These are phyloP conservation scores for Crypturellus undulatus DNA, from an alignment of 2,113 vertebrate genomes.

Conservation along the genomic window DNA sequence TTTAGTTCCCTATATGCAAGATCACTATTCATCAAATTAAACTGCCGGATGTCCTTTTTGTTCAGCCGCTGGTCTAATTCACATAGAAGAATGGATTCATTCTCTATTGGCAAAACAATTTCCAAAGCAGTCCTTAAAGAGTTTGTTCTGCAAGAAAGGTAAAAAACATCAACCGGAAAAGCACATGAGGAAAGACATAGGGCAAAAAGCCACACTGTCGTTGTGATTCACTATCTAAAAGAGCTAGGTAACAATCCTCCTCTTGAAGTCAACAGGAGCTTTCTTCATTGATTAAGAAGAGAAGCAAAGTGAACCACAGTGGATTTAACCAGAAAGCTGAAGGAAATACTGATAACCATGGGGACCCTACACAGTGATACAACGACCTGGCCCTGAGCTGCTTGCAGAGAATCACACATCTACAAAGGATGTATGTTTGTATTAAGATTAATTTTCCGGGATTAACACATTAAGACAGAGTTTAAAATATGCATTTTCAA, in stretches of 20 bases:
- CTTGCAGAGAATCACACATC: neutral
- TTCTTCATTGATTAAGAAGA: neutral
- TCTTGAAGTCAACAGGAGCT: neutral
- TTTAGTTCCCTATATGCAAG: constrained; percentile 61
- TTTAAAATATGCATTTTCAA: neutral
- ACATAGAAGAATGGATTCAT: constrained; percentile 78
- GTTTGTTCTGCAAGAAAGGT: constrained; percentile 74
- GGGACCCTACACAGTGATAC: neutral
- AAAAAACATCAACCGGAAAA: constrained; percentile 16
- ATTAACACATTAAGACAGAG: neutral
- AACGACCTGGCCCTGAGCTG: neutral
- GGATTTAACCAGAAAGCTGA: neutral
- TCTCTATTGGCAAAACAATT: constrained; percentile 84
- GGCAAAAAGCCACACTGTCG: neutral
- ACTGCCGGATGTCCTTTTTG: constrained; percentile 78
- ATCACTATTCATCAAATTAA: constrained; percentile 77
- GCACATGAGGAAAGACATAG: neutral
- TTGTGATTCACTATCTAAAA: neutral
- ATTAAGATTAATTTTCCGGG: neutral
- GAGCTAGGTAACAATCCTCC: neutral
- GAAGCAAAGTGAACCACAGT: neutral
- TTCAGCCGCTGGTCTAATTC: constrained; percentile 78
- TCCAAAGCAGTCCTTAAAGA: constrained; percentile 84
- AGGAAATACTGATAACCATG: neutral
- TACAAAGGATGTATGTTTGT: neutral